Evolutionary conservation across 2,888 invertebrate species (phyloP), one percentile per base, ranked within the genome.

Genomic region (Conistra vaccinii): DNA sequence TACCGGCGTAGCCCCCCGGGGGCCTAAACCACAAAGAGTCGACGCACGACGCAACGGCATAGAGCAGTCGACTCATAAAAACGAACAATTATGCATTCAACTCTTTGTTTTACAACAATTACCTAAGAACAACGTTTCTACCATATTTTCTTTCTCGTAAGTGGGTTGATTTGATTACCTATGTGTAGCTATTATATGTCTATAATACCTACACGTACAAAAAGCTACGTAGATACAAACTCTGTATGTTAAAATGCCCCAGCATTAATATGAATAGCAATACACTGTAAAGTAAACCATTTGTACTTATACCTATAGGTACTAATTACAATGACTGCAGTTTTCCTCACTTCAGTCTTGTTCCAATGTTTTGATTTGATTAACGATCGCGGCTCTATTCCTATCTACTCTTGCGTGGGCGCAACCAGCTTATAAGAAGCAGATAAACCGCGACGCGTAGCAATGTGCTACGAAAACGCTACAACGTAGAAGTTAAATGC

Each of bases 11-110:
- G 84, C 90, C 92, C 94, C 91, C 90, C 85, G 85, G 92, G 95
- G 95, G 93, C 89, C 93, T 92, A 93, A 94, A 92, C 94, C 93
- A 94, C 94, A 95, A 94, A 93, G 93, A 87, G 89, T 89, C 87
- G 86, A 89, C 89, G 89, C 87, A 87, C 88, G 85, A 87, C 85
- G 88, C 84, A 78, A 78, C 81, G 61, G 73, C 76, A 76, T 77
- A 89, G 90, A 91, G 90, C 87, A 91, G 88, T 89, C 90, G 86
- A 86, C 90, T 90, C 92, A 92, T 93, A 94, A 93, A 94, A 95
- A 94, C 92, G 90, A 93, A 93, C 91, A 94, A 94, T 94, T 93
- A 92, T 91, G 90, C 91, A 91, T 91, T 91, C 89, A 87, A 89
- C 88, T 92, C 91, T 93, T 92, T 92, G 91, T 93, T 92, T 90